Evolutionary conservation across 1,140 invertebrate species (phyloP).

Genomic region (Lineus longissimus): DNA sequence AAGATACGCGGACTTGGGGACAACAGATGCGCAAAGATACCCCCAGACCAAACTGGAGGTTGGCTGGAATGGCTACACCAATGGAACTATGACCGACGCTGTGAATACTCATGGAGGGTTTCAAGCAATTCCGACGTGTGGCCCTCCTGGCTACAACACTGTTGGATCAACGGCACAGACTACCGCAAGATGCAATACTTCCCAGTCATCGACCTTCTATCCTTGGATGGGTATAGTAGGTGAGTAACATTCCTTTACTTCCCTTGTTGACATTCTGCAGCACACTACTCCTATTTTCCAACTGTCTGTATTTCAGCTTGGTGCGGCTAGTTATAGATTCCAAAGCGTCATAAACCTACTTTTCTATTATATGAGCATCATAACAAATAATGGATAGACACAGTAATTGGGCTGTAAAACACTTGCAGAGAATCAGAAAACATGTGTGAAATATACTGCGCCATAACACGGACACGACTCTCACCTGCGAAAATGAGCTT

Average conservation of each 20-base stretch:
- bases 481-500: too few relatives aligned
- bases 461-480: too few relatives aligned
- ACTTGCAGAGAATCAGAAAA: too few relatives aligned
- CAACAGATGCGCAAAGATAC: background rate
- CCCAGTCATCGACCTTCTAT: background rate
- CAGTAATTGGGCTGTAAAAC: too few relatives aligned
- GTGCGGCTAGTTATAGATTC: too few relatives aligned
- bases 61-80: slow-evolving; percentile 2
- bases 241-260: background rate
- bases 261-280: background rate
- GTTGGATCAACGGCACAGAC: background rate
- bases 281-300: too few relatives aligned
- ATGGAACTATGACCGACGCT: background rate
- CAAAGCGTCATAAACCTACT: too few relatives aligned
- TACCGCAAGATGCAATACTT: background rate
- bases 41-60: background rate
- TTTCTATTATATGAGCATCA: too few relatives aligned
- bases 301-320: too few relatives aligned
- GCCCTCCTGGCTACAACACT: background rate
- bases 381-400: too few relatives aligned
- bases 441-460: too few relatives aligned
- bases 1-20: too few relatives aligned
- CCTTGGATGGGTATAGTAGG: slow-evolving; percentile 1
- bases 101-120: background rate
- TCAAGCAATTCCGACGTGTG: background rate